Evolutionary conservation across 2,888 invertebrate genomes (phyloP).

Genomic region (Drosophila subsilvestris): DNA sequence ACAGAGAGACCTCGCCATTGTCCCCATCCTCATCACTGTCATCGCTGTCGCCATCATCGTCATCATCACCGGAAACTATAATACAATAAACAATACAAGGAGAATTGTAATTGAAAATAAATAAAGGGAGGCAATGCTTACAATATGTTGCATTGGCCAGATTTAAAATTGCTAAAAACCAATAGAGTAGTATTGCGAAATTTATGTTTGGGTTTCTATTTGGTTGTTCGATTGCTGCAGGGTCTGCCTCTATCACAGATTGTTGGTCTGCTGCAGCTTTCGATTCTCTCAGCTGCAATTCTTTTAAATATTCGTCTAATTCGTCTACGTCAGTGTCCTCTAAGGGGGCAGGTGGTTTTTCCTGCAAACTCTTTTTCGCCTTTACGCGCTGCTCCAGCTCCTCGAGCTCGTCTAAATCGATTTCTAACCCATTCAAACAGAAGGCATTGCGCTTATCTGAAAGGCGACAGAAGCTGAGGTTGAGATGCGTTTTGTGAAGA

Average conservation of each 20-base stretch:
- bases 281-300: slow-evolving; percentile 77
- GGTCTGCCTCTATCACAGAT: slow-evolving; percentile 47
- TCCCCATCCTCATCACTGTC: slow-evolving; percentile 87
- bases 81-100: slow-evolving; percentile 59
- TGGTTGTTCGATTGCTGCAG: slow-evolving; percentile 12
- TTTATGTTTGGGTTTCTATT: slow-evolving; percentile 50
- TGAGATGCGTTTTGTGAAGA: slow-evolving; percentile 29
- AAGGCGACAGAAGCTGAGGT: slow-evolving; percentile 74
- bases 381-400: slow-evolving; percentile 82
- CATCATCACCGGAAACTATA: slow-evolving; percentile 71
- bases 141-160: slow-evolving; percentile 82
- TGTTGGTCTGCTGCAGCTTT: slow-evolving; percentile 18
- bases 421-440: slow-evolving; percentile 84
- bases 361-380: slow-evolving; percentile 73
- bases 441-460: slow-evolving; percentile 82
- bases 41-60: slow-evolving; percentile 86
- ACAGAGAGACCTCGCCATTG: slow-evolving; percentile 84
- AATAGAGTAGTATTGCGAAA: slow-evolving; percentile 82
- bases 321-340: slow-evolving; percentile 77
- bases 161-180: slow-evolving; percentile 83
- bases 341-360: slow-evolving; percentile 25
- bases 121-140: slow-evolving; percentile 76
- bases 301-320: slow-evolving; percentile 83
- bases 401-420: slow-evolving; percentile 84
- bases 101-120: slow-evolving; percentile 35